Base-by-base conservation (phyloP, 1,140 invertebrate genomes). In the Rhyacophila brunnea region DNA sequence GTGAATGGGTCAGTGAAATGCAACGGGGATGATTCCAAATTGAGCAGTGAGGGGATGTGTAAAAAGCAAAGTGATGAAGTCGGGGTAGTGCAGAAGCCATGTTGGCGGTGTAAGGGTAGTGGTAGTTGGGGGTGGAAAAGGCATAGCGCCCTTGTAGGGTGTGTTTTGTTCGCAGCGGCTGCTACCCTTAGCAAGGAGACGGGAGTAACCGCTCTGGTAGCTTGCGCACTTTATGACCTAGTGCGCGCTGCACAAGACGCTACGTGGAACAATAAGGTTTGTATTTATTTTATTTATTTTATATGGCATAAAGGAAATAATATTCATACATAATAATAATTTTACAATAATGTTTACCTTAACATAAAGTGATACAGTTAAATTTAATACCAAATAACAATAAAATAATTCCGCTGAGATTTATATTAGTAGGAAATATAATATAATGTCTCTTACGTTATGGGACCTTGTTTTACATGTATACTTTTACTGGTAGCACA, bases 161-260 rank as follows among this genome's bases (percentile, higher is more conserved):
- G 84, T 49, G 68, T 89, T 28, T 47, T 85, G 20, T 79, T 87
- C 57, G 83, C 87, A 1, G 70, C 80, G 3, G 83, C 81, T 36
- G 89, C 90, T 35, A 90, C 92, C 69, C 78, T 95, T 40, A 90
- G 88, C 74, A 95, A 95, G 75, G 95, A 98, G 76, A 94, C 93
- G 11, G 95, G 93, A 14, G 85, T 96, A 56, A 95, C 92, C 43
- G 92, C 95, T 11, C 74, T 97, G 61, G 86, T 87, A n/a, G 84
- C 95, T 19, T 95, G 92, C 75, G 86, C 88, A 53, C 77, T 92
- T 14, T 95, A 93, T 64, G 85, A 87, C 70, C 75, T 82, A 62
- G 70, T 86, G 46, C 78, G 76, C 49, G 77, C 73, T 44, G 69
- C 69, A 58, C 73, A 74, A 32, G 72, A 74, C 47, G 75, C 74